phyloP scores from a whole-genome alignment of 2,888 invertebrate genomes.

The Cyclophora punctaria region DNA sequence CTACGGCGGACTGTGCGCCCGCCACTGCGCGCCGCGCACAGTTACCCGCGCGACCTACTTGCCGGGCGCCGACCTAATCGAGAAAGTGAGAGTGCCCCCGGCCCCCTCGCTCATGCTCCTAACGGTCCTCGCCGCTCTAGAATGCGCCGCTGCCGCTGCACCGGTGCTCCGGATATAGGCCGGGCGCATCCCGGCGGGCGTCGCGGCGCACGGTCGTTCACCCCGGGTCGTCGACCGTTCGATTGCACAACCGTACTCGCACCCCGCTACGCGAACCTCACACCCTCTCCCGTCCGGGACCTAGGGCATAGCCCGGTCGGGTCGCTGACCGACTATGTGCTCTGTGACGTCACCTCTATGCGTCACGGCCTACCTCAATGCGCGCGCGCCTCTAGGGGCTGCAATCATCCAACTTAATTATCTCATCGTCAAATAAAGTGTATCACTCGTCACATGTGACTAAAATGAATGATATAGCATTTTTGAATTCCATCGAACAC shows the following conservation, averaged over 20 bases:
- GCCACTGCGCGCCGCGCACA: conserved; percentile 72
- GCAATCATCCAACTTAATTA: conserved; percentile 56
- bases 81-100: conserved; percentile 75
- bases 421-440: conserved; percentile 20
- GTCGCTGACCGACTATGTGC: conserved; percentile 60
- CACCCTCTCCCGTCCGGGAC: conserved; percentile 48
- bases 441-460: too few relatives aligned
- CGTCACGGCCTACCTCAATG: conserved; percentile 78
- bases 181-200: conserved; percentile 74
- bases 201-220: conserved; percentile 68
- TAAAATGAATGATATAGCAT: too few relatives aligned
- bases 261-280: conserved; percentile 36
- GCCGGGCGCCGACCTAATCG: conserved; percentile 82
- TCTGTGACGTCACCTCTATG: conserved; percentile 60
- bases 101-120: conserved; percentile 59
- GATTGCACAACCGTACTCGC: conserved; percentile 61
- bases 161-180: conserved; percentile 75
- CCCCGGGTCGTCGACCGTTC: conserved; percentile 71
- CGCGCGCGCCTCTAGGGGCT: conserved; percentile 70
- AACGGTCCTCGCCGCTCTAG: conserved; percentile 74
- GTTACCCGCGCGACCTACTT: conserved; percentile 85
- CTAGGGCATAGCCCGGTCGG: conserved; percentile 49
- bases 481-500: too few relatives aligned
- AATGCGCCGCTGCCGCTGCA: conserved; percentile 71
- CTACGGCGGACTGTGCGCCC: conserved; percentile 72